A percentile compares a stretch with the other conserved stretches of the same genome.
Conservation (phyloP, 2,888 invertebrate genomes). For the Caenorhabditis zanzibari region DNA sequence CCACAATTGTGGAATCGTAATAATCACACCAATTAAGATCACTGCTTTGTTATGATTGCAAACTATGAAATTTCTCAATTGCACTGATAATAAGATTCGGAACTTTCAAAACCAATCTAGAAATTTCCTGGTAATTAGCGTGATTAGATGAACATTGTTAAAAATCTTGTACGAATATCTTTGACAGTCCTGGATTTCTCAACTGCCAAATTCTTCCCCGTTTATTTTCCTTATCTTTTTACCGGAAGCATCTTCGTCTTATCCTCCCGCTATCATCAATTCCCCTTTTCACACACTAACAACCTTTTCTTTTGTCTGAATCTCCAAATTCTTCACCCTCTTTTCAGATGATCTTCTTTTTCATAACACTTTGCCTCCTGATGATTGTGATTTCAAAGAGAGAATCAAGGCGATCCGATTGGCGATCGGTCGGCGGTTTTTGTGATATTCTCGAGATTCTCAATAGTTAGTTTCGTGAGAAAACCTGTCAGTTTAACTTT, state of each 20-base stretch:
- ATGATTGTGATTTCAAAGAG: conserved; percentile 40
- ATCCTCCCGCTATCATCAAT: conserved; percentile 39
- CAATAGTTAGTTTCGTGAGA: conserved; percentile 1
- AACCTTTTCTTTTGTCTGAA: conserved; percentile 22
- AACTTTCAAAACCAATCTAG: neutral
- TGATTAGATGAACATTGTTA: no score
- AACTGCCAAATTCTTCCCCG: conserved; percentile 8
- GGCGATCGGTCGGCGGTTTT: conserved; percentile 25
- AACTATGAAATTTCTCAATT: conserved; percentile 2
- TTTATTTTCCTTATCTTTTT: conserved; percentile 25
- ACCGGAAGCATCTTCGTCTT: conserved; percentile 35
- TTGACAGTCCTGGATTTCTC: neutral
- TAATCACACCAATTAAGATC: conserved; percentile 11
- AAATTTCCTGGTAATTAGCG: neutral
- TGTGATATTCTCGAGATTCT: conserved; percentile 32
- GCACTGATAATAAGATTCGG: neutral
- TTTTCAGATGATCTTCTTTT: conserved; percentile 21
- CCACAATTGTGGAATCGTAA: conserved; percentile 7
- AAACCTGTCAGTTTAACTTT: neutral
- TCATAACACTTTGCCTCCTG: conserved; percentile 41
- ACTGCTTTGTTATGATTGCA: neutral
- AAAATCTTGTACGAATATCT: neutral
- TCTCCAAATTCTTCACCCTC: neutral
- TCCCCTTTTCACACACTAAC: conserved; percentile 41
- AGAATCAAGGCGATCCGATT: conserved; percentile 32